Evolutionary conservation across 2,888 invertebrate species (phyloP), one percentile per base, ranked within the genome.

Genomic region (Bursaphelenchus okinawaensis): DNA sequence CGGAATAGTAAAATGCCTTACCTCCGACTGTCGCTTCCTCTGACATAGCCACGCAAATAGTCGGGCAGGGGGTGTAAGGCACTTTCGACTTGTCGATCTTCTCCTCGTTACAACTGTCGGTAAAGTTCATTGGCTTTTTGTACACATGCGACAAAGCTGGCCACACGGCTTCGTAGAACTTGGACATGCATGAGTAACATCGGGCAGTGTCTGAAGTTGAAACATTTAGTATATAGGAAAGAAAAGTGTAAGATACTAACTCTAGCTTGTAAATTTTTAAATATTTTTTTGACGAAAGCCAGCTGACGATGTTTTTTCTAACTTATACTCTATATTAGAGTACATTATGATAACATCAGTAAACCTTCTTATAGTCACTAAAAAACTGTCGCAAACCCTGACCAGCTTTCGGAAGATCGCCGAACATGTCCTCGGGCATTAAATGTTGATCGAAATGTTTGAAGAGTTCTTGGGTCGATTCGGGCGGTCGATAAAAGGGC

Each of bases 131-230:
- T 20, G 82, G 82, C 29, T 56, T 58, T 55, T 73, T 74, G 72
- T 80, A 82, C 40, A 80, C 73, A 29, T 71, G 62, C 7, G 69
- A 62, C 19, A 82, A 69, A 12, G 70, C 67, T 12, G 74, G 74
- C 79, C 77, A 78, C 7, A 75, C 27, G 1, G 76, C 75, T 66
- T 78, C 78, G 72, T 82, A 82, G 58, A 79, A 68, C 54, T 74
- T 68, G 16, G 77, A 77, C 82, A 82, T 82, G 66, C 82, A 82
- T 7, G 78, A 79, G 69, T 73, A 82, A 72, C 82, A 82, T 55
- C 72, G 68, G 12, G 75, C 80, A 9, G 60, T 75, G 63, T 78
- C 80, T 81, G 73, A 62, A 80, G 66, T 19, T 29, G 6, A 20
- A 26, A 23, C n/a, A n/a, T 56, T 40, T 40, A 40, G 29, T 50